Evolutionary conservation across 2,888 invertebrate species (phyloP), one percentile per base, ranked within the genome.

Genomic region (Heliconius sara): DNA sequence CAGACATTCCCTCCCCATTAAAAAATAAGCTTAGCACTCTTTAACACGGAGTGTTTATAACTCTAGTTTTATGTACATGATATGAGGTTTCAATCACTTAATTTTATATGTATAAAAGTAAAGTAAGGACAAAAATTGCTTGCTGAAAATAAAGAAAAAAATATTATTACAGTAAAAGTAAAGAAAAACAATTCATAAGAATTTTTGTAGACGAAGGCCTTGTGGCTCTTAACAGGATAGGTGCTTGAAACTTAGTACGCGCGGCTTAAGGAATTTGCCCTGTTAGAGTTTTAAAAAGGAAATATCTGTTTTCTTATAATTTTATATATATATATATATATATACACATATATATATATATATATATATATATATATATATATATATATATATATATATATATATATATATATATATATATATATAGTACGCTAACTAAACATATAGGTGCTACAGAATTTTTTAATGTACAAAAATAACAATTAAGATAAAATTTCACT

Each of bases 191-290:
- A 27, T 25, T 19, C 70, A 27, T 67, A 67, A 67, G 13, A n/a
- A 43, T 43, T 68, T 70, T 70, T 70, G 70, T 43, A 70, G n/a
- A 43, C 43, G 68, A 39, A 39, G 39, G 70, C 19, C 43, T 25
- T 25, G 68, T 47, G 16, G 70, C 25, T 47, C 43, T 70, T 70
- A 47, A 70, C 70, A 47, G 25, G 70, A 43, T 70, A 43, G 43
- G 43, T 70, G 39, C 39, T 68, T 68, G 43, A 43, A 70, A 70
- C 25, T 68, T 70, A 25, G 70, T 70, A 70, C 43, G 70, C 6
- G 25, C 25, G 22, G 13, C 70, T 25, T 25, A 25, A 16, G 43
- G 25, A 70, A 43, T 52, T 25, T 70, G 43, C 43, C 25, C 0
- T 25, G 7, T 39, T 39, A 5, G 12, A n/a, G 2, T 39, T 68